These are phyloP conservation scores for Clitarchus hookeri DNA, from an alignment of 2,888 invertebrate species.

Conservation along the genomic window DNA sequence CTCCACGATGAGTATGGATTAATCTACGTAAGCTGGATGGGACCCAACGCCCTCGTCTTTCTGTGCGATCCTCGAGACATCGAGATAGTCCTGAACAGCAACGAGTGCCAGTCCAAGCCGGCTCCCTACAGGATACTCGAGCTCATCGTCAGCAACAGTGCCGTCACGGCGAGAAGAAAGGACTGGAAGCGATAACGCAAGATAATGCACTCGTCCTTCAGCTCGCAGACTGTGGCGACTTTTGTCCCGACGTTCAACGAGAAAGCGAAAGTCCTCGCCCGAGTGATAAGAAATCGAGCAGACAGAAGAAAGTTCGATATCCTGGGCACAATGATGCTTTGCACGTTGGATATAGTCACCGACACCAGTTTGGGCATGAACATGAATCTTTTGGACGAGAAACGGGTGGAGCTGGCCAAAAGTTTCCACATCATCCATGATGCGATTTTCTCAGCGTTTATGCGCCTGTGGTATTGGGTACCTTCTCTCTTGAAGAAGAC, in stretches of 20 bases:
- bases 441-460: background rate
- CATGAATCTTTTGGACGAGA: conserved; percentile 37
- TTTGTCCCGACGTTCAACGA: conserved; percentile 31
- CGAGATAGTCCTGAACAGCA: conserved; percentile 27
- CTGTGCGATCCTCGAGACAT: conserved; percentile 20
- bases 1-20: conserved; percentile 23
- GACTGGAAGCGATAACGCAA: conserved; percentile 35
- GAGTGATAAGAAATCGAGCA: conserved; percentile 17
- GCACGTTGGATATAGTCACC: conserved; percentile 41
- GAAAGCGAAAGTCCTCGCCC: conserved; percentile 31
- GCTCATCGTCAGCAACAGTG: conserved; percentile 29
- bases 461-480: background rate
- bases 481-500: background rate
- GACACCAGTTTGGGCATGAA: conserved; percentile 39
- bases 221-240: conserved; percentile 32
- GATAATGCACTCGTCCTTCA: conserved; percentile 34
- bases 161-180: conserved; percentile 27
- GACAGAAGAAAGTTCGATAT: conserved; percentile 30
- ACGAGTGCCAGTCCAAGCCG: conserved; percentile 21
- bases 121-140: conserved; percentile 18
- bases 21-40: conserved; percentile 23
- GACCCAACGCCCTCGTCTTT: conserved; percentile 24
- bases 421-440: conserved; percentile 11
- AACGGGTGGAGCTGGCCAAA: conserved; percentile 22
- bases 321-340: conserved; percentile 32